These are phyloP conservation scores for Macrotis lagotis DNA, from an alignment of 2,113 vertebrate genomes.

Conservation along the genomic window DNA sequence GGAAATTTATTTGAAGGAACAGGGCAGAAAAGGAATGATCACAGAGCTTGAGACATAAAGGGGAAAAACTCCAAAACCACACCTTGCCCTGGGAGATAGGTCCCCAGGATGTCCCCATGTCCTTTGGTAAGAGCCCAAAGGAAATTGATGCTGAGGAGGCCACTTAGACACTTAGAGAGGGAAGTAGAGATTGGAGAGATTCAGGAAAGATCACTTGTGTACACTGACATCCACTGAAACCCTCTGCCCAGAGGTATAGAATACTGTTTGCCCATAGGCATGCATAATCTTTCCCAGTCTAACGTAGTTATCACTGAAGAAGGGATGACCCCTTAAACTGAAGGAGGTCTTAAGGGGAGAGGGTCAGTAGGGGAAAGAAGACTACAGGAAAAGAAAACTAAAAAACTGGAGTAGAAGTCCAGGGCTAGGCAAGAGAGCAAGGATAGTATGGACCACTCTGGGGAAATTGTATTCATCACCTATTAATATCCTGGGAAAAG, in stretches of 20 bases:
- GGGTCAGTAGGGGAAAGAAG: background rate
- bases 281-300: background rate
- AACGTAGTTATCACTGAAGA: background rate
- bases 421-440: background rate
- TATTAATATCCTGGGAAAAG: background rate
- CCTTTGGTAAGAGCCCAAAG: too few relatives aligned
- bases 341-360: background rate
- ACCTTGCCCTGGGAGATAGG: background rate
- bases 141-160: background rate
- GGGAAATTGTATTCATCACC: background rate
- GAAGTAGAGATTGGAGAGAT: background rate
- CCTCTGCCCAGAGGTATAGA: background rate
- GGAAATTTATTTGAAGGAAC: background rate
- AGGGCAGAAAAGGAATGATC: background rate
- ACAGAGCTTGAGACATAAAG: background rate
- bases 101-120: too few relatives aligned
- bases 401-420: background rate
- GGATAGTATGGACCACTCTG: background rate
- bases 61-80: background rate
- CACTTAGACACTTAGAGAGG: too few relatives aligned
- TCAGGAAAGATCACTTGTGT: background rate
- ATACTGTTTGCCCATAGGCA: background rate
- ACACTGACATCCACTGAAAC: background rate
- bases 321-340: background rate
- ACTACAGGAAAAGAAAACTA: background rate